Conservation (phyloP, 2,797 vertebrate genomes). For the Neosilurus hyrtlii region DNA sequence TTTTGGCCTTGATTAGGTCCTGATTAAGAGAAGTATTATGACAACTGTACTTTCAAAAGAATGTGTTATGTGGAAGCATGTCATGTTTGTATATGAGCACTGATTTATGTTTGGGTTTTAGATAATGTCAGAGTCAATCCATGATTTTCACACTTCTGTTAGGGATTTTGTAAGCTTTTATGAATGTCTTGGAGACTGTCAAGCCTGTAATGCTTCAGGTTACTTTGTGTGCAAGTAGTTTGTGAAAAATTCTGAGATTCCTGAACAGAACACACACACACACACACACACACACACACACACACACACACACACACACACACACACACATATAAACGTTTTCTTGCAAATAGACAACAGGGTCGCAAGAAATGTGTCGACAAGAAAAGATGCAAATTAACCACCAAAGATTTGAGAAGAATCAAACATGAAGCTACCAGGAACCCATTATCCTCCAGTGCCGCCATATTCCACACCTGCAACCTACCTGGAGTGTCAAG, state of each 20-base stretch:
- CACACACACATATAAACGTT: no score
- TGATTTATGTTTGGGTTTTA: not conserved
- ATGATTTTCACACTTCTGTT: not conserved
- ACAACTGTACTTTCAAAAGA: not conserved
- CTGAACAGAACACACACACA: not conserved
- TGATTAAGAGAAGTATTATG: conserved; percentile 5
- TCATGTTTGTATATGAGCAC: not conserved
- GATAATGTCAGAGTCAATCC: not conserved
- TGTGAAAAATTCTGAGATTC: not conserved
- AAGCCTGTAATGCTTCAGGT: not conserved
- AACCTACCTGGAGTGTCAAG: no score
- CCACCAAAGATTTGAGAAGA: no score
- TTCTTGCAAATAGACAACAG: no score
- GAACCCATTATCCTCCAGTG: no score
- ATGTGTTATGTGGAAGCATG: not conserved
- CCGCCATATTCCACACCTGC: no score
- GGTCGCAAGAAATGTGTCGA: no score
- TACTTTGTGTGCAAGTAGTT: conserved; percentile 2
- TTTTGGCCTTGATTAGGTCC: conserved; percentile 11
- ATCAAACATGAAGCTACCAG: no score
- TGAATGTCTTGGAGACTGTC: not conserved
- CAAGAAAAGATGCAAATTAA: no score
- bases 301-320: no score
- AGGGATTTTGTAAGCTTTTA: conserved; percentile 13
- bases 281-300: no score